Base-by-base conservation (phyloP, 2,113 vertebrate genomes). In the Dolichallabes microphthalmus region DNA sequence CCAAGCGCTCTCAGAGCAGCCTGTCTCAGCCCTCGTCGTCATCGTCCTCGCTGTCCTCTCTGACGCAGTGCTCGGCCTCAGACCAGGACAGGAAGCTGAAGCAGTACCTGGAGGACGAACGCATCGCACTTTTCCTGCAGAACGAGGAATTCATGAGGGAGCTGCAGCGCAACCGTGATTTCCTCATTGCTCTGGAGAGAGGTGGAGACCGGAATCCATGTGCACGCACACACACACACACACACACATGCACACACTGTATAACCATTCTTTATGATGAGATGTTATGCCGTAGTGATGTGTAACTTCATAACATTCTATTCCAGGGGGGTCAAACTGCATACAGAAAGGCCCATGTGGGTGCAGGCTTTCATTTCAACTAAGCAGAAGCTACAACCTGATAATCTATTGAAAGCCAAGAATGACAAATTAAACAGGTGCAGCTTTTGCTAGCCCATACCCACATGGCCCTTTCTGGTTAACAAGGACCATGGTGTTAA, bases 141-240 rank as follows among this genome's bases (percentile, higher is more conserved):
- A 99, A 99, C 0, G 97, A 99, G 64, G 98, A 99, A 93, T 99
- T 99, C 89, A 98, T 99, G 98, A 97, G 93, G 90, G 98, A 99
- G 90, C 95, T 99, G 82, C 97, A 98, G 90, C 95, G 97, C 74
- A 99, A 99, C 91, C 90, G 96, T 0, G 98, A 99, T 85, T 99
- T 99, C 91, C 96, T 99, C 22, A 94, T 98, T 0, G 97, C 98
- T 61, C 93, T 99, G 85, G 98, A 99, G 92, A 97, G 95, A 96
- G 98, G 98, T 99, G 92, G 64, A 6, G 13, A 58, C 35, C 11
- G 25, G 63, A 15, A 58, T 4, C 10, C 53, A 6, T 27, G 19
- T n/a, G 53, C 25, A 75, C 22, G 27, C 25, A 52, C 30, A 68
- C 63, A 66, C 12, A 66, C 30, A 69, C 30, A 69, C 66, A 69